Evolutionary conservation across 1,140 invertebrate species (phyloP).

Genomic region (Maniola jurtina): DNA sequence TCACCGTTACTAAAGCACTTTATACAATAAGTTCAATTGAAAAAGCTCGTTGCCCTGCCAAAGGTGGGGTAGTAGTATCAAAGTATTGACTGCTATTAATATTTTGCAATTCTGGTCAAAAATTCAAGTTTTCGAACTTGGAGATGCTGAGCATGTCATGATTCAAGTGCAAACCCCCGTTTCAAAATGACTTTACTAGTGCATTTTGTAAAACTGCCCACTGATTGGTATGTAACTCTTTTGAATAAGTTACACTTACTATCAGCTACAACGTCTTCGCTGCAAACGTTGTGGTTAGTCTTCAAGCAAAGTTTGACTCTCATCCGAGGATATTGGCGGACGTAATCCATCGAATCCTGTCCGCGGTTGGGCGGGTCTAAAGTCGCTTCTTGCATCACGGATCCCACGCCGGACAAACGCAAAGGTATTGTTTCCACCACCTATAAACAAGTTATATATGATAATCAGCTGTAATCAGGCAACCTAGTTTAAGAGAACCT

Average conservation of each 20-base stretch:
- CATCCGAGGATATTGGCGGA: constrained; percentile 83
- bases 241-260: constrained; percentile 80
- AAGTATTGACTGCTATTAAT: no score
- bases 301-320: constrained; percentile 88
- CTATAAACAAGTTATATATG: constrained; percentile 44
- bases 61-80: no score
- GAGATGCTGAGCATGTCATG: no score
- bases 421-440: constrained; percentile 84
- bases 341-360: constrained; percentile 61
- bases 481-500: neutral
- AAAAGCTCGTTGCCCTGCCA: no score
- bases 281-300: constrained; percentile 88
- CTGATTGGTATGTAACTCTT: no score
- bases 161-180: no score
- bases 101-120: no score
- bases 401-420: constrained; percentile 82
- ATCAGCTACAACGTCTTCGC: constrained; percentile 89
- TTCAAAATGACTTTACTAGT: no score
- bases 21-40: no score
- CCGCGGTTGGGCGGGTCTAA: constrained; percentile 77
- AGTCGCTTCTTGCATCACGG: constrained; percentile 84
- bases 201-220: no score
- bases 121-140: no score
- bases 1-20: no score
- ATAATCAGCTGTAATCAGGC: neutral